Base-by-base conservation (phyloP, 1,140 invertebrate species). In the Chymomyza costata region DNA sequence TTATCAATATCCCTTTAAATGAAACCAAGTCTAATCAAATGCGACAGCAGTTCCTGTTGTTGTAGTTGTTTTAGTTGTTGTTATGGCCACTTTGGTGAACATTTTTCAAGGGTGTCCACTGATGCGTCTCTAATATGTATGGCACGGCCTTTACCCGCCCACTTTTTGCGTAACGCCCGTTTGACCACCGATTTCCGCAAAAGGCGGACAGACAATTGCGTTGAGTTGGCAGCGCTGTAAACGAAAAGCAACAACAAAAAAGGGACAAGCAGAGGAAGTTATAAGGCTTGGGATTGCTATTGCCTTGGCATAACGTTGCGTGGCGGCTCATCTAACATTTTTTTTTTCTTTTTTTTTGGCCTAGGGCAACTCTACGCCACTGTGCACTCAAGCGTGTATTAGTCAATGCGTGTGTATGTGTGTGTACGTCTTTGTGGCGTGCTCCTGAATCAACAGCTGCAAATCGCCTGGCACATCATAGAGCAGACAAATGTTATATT, bases 1-100 rank as follows among this genome's bases (percentile, higher is more conserved):
- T 78, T 80, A 78, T 78, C 71, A 78, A 78, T 78, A 70, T 71
- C 68, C 73, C 66, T 80, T 78, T 65, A 55, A 73, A 44, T 54
- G 31, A 14, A 40, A 39, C 28, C 55, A 62, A 78, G 63, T 62
- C 73, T 78, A 78, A 78, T 78, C 73, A 78, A 78, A 78, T 64
- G 73, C 54, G 67, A 73, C 68, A 68, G 73, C 73, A 60, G 63
- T 45, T 37, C 17, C 57, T 25, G 21, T 8, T 25, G 21, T 3
- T 25, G 21, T 25, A 5, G 21, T 25, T 25, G 21, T 25, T 25
- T 5, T 25, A 5, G 21, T 25, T 25, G 21, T 25, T 25, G 21
- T 25, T 25, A 3, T 34, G 32, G 11, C 32, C 13, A 10, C 63
- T 41, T 25, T 21, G 38, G 46, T 45, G 13, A 30, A 39, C 31